phyloP scores from a whole-genome alignment of 2,113 vertebrate species.

The Formicarius rufipectus region DNA sequence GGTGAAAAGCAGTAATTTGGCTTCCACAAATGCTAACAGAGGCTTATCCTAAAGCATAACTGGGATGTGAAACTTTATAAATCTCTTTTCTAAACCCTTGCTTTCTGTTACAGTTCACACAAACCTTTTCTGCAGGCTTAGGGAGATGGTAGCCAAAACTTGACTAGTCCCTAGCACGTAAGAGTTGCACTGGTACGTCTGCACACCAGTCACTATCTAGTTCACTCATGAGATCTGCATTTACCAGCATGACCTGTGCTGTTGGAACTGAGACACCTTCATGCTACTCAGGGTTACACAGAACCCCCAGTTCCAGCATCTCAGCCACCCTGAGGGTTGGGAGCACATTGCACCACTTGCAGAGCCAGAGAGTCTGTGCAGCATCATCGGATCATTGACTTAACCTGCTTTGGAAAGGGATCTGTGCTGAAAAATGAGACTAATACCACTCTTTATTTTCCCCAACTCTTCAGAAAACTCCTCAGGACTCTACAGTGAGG shows the following conservation, averaged over 20 bases:
- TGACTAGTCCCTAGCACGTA: rapidly evolving
- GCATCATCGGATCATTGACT: not conserved
- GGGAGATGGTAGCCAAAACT: not conserved
- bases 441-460: not conserved
- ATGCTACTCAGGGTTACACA: not conserved
- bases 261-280: not conserved
- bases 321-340: rapidly evolving
- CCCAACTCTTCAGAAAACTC: not conserved
- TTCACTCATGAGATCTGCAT: not conserved
- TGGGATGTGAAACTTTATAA: not conserved
- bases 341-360: rapidly evolving
- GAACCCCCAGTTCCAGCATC: not conserved
- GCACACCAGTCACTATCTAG: rapidly evolving
- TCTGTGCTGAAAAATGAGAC: not conserved
- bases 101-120: not conserved
- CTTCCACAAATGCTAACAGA: not conserved
- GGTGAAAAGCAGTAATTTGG: not conserved
- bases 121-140: not conserved
- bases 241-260: not conserved
- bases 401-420: not conserved
- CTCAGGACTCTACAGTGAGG: not conserved
- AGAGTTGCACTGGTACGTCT: not conserved
- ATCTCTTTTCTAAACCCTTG: not conserved
- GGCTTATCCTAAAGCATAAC: not conserved
- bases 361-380: not conserved